A percentile compares a stretch with the other conserved stretches of the same genome.
Evolutionary conservation across 2,888 invertebrate genomes (phyloP).

Genomic region (Chrysolina haemoptera): DNA sequence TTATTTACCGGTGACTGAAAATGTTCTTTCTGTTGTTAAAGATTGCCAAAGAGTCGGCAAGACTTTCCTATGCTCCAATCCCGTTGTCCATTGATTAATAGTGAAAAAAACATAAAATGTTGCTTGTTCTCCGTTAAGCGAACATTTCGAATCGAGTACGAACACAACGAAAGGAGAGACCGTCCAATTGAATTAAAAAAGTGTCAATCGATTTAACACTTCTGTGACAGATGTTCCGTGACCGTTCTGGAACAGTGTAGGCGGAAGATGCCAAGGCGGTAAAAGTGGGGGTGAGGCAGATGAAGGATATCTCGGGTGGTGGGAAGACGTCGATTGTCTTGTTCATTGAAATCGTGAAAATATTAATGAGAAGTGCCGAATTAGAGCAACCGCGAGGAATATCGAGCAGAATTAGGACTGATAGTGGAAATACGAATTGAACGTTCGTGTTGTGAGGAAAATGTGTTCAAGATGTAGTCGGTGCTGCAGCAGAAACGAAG

Average conservation of each 20-base stretch:
- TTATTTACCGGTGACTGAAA: too few species aligned
- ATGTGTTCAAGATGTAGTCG: constrained; percentile 69
- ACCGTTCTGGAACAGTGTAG: neutral
- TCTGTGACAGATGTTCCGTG: constrained; percentile 30
- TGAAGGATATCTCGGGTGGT: too few species aligned
- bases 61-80: neutral
- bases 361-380: neutral
- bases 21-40: too few species aligned
- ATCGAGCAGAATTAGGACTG: neutral
- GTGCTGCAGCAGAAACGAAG: constrained; percentile 66
- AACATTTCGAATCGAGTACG: constrained; percentile 12
- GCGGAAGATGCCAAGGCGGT: neutral
- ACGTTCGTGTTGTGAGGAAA: constrained; percentile 22
- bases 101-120: neutral
- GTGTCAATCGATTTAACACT: constrained; percentile 34
- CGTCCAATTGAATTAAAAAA: constrained; percentile 34
- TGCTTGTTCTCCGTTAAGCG: neutral
- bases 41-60: too few species aligned
- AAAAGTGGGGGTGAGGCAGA: neutral
- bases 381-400: neutral
- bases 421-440: neutral
- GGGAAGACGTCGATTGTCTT: neutral
- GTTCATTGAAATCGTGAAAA: neutral
- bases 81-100: neutral
- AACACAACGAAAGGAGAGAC: constrained; percentile 23